Evolutionary conservation across 2,797 vertebrate genomes (phyloP).

Genomic region (Enteromius thamalakanensis): DNA sequence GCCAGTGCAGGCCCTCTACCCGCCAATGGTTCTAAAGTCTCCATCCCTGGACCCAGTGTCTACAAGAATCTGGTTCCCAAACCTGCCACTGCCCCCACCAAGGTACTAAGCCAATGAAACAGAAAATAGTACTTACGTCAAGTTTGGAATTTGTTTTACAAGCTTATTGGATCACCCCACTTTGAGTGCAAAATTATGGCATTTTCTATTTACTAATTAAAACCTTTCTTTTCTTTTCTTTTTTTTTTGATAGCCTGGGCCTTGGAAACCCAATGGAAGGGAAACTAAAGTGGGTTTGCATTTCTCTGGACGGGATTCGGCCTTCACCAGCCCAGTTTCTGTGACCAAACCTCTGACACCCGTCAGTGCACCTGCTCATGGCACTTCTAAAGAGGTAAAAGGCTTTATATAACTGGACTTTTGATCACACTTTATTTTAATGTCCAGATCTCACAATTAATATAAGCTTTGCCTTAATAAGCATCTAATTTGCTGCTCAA

Average conservation of each 20-base stretch:
- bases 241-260: slow-evolving; percentile 74
- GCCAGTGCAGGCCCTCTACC: slow-evolving; percentile 88
- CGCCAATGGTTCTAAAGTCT: slow-evolving; percentile 92
- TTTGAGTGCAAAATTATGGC: background rate
- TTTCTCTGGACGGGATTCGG: slow-evolving; percentile 91
- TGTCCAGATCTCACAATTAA: background rate
- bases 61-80: slow-evolving; percentile 99
- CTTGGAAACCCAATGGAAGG: slow-evolving; percentile 93
- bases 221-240: background rate
- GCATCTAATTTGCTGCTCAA: background rate
- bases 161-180: slow-evolving; percentile 8
- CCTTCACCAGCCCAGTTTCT: slow-evolving; percentile 96
- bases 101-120: slow-evolving; percentile 77
- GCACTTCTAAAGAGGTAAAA: slow-evolving; percentile 93
- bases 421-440: background rate
- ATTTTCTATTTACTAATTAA: background rate
- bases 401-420: background rate
- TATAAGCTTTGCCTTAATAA: background rate
- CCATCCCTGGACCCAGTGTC: slow-evolving; percentile 90
- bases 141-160: background rate
- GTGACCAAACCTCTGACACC: slow-evolving; percentile 93
- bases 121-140: background rate
- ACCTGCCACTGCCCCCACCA: slow-evolving; percentile 91
- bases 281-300: slow-evolving; percentile 92
- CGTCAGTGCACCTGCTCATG: slow-evolving; percentile 85